phyloP scores from a whole-genome alignment of 2,113 vertebrate species.

The Barbus barbus region DNA sequence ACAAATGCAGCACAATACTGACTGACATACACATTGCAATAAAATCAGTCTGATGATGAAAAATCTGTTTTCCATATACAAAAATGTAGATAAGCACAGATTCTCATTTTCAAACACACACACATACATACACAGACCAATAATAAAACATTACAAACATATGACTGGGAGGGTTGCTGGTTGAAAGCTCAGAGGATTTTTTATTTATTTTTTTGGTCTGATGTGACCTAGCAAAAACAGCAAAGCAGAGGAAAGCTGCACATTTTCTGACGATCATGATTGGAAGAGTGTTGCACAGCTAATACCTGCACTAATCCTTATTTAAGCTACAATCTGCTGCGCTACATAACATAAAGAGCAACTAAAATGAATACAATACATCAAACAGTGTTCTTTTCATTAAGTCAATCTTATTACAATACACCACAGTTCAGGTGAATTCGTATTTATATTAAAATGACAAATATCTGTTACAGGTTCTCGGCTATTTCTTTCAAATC shows the following conservation, averaged over 20 bases:
- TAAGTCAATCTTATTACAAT: slow-evolving; percentile 18
- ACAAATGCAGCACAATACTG: no score
- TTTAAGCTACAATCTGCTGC: slow-evolving; percentile 28
- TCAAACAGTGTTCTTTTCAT: slow-evolving; percentile 20
- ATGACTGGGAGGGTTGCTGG: no score
- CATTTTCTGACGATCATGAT: slow-evolving; percentile 4
- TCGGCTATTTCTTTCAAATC: background rate
- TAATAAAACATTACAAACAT: no score
- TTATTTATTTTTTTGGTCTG: no score
- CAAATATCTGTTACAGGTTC: background rate
- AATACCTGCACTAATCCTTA: slow-evolving; percentile 37
- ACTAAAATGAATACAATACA: slow-evolving; percentile 1
- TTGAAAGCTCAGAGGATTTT: no score
- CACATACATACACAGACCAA: no score
- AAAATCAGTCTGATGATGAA: background rate
- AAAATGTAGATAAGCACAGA: no score
- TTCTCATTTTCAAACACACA: no score
- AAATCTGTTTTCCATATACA: no score
- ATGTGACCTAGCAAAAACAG: no score
- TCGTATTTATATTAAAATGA: background rate
- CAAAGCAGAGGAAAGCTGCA: no score
- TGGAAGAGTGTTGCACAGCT: slow-evolving; percentile 34
- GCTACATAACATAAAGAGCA: slow-evolving; percentile 17
- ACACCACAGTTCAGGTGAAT: background rate
- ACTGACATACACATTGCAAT: no score